Evolutionary conservation across 2,113 vertebrate genomes (phyloP).

Genomic region (Sardina pilchardus): DNA sequence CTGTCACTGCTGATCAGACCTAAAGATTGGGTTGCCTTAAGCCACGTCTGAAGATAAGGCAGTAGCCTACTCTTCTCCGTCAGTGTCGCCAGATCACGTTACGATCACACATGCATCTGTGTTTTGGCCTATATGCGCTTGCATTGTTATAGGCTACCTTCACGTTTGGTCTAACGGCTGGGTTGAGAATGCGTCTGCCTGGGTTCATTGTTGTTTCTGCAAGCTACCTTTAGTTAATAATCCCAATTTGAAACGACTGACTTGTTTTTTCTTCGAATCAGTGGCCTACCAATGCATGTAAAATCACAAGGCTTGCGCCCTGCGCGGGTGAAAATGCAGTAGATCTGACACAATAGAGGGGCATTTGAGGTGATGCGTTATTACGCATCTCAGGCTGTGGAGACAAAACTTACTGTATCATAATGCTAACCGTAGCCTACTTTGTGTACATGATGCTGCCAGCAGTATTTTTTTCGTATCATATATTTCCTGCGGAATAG

Average conservation of each 20-base stretch:
- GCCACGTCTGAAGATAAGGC: not conserved
- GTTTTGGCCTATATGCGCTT: not conserved
- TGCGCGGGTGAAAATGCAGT: not conserved
- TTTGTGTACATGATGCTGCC: not conserved
- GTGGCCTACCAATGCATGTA: not conserved
- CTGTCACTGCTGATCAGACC: constrained; percentile 14
- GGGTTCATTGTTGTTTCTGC: not conserved
- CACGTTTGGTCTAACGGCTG: not conserved
- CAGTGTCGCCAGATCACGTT: not conserved
- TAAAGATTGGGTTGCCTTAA: not conserved
- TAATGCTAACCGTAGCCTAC: not conserved
- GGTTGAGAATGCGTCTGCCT: not conserved
- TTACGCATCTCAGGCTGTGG: not conserved
- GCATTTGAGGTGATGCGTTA: constrained; percentile 48
- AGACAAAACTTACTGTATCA: not conserved
- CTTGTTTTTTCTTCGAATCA: not conserved
- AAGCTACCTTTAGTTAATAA: not conserved
- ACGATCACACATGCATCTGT: not conserved
- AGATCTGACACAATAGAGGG: constrained; percentile 17
- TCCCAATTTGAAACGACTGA: not conserved
- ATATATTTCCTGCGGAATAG: not conserved
- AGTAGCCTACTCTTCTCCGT: not conserved
- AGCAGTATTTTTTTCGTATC: not conserved
- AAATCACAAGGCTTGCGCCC: not conserved
- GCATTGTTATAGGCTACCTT: not conserved